Evolutionary conservation across 1,140 invertebrate species (phyloP), one percentile per base, ranked within the genome.

Genomic region (Meloidogyne hapla): DNA sequence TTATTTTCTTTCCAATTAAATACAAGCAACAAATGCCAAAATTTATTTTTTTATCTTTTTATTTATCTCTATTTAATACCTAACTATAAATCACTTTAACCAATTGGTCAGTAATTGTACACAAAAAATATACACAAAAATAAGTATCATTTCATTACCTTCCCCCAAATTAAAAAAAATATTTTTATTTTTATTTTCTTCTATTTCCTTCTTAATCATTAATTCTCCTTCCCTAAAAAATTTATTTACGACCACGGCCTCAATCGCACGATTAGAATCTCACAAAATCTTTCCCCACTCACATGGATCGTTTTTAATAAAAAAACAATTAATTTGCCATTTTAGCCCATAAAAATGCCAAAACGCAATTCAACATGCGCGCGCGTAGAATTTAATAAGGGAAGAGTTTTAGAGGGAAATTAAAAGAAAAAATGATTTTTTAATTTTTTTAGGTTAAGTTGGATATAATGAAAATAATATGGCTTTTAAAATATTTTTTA

Each of bases 291-390:
- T 25, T 2, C 23, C 21, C 21, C 26, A 23, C 67, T 48, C 67
- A 5, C 15, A 48, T 56, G 48, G 48, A 56, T 45, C 1, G 18
- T 45, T 56, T 56, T 56, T 56, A 56, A 18, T n/a, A 56, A 4
- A 56, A 56, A 56, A 56, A 56, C 48, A 56, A 56, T 56, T 56
- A 56, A 56, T 56, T 56, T 56, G 18, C 48, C 12, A 56, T 56
- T 56, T 6, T n/a, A 56, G 48, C 18, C 48, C 18, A 56, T 56
- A 56, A 56, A 56, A 56, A 56, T 56, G 48, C 48, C 48, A 56
- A 56, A 56, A 56, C 48, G 48, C 48, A 56, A 56, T 56, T 56
- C 12, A n/a, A 56, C 48, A 18, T 56, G 48, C n/a, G 18, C 18
- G 48, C 48, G 48, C 12, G 5, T 6, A 6, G 18, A 5, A 56